phyloP scores from a whole-genome alignment of 2,888 invertebrate genomes.

The Cynaeus angustus region DNA sequence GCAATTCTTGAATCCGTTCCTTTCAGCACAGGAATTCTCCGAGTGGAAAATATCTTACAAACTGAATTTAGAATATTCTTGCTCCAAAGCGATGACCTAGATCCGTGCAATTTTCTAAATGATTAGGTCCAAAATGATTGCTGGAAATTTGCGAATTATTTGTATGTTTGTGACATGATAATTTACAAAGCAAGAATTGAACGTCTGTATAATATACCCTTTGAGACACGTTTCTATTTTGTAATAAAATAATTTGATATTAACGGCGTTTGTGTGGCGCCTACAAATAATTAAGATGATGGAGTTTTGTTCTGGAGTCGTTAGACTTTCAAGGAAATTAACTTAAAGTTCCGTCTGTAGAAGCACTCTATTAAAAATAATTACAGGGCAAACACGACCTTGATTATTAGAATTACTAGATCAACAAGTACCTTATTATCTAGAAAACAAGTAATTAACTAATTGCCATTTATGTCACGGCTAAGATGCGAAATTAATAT shows the following conservation, averaged over 20 bases:
- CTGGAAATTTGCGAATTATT: background rate
- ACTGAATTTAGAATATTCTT: background rate
- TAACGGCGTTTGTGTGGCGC: conserved; percentile 23
- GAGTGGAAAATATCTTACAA: background rate
- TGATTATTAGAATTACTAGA: conserved; percentile 43
- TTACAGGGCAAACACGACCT: conserved; percentile 49
- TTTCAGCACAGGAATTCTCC: background rate
- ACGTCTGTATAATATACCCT: background rate
- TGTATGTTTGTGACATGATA: background rate
- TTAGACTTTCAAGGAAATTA: conserved; percentile 48
- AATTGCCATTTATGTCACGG: conserved; percentile 35
- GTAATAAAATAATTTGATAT: conserved; percentile 17
- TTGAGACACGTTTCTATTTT: conserved; percentile 3
- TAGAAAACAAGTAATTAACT: conserved; percentile 49
- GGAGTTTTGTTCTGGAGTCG: conserved; percentile 46
- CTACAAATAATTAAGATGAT: conserved; percentile 45
- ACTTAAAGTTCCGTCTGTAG: conserved; percentile 34
- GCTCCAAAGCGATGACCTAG: conserved; percentile 4
- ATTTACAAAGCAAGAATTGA: background rate
- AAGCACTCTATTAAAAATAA: conserved; percentile 43
- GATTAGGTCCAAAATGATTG: background rate
- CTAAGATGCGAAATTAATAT: conserved; percentile 22
- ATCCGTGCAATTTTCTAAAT: conserved; percentile 1
- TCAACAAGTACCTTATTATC: conserved; percentile 44
- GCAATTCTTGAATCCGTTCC: too few relatives aligned